phyloP scores from a whole-genome alignment of 2,113 vertebrate genomes.

The Dendropsophus ebraccatus region DNA sequence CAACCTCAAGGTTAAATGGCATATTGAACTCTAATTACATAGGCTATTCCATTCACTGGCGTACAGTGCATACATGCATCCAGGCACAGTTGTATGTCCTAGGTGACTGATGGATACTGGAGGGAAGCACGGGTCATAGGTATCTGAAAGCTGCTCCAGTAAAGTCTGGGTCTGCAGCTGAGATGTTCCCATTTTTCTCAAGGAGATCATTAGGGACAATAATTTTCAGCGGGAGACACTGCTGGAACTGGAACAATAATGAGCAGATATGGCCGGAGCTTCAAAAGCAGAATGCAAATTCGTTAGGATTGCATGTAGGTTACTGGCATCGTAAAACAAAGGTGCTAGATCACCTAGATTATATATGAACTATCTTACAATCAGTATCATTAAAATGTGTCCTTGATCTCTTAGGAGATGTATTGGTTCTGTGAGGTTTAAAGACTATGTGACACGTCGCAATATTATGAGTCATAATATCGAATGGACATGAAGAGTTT shows the following conservation, averaged over 20 bases:
- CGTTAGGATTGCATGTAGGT: neutral
- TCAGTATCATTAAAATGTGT: no score
- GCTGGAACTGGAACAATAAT: neutral
- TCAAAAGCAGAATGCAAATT: conserved; percentile 8
- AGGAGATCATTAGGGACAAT: neutral
- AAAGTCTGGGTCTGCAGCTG: neutral
- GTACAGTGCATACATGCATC: neutral
- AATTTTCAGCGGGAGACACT: neutral
- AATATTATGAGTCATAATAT: neutral
- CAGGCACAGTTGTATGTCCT: neutral
- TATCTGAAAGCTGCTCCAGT: neutral
- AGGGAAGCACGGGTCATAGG: neutral
- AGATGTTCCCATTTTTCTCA: neutral
- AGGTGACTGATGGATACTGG: neutral
- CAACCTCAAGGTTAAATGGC: neutral
- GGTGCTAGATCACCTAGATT: neutral
- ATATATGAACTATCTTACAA: neutral
- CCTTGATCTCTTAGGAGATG: no score
- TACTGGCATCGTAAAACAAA: neutral
- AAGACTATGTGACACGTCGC: no score
- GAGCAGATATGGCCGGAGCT: neutral
- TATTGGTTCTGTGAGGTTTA: neutral
- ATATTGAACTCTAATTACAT: neutral
- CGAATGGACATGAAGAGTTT: neutral
- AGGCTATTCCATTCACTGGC: neutral